Conservation (phyloP, 2,797 vertebrate genomes). For the Urophycis tenuis region DNA sequence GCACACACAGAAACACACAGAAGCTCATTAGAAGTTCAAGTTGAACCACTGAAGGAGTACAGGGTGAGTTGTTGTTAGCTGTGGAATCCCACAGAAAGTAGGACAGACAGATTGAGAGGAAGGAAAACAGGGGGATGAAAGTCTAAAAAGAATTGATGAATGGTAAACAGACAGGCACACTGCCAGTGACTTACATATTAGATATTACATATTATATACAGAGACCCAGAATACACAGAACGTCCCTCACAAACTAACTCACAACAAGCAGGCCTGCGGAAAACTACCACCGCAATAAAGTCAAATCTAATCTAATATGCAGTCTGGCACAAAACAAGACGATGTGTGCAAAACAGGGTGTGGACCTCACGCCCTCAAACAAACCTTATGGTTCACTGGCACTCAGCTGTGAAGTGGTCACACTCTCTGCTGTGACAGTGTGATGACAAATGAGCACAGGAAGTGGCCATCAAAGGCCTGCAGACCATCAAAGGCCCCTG, state of each 20-base stretch:
- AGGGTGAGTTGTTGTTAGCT: neutral
- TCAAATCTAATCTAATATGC: too few relatives aligned
- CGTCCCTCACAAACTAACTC: neutral
- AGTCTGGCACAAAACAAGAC: neutral
- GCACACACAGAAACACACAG: neutral
- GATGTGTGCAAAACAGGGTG: neutral
- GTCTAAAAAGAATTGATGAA: neutral
- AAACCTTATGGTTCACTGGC: constrained; percentile 13
- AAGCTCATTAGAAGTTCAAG: neutral
- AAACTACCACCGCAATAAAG: too few relatives aligned
- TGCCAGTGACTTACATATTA: neutral
- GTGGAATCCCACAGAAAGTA: neutral
- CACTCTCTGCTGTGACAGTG: constrained; percentile 31
- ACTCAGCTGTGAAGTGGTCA: constrained; percentile 24
- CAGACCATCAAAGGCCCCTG: constrained; percentile 33
- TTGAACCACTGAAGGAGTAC: neutral
- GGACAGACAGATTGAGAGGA: neutral
- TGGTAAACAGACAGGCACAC: neutral
- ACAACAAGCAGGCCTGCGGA: neutral
- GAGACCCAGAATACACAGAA: neutral
- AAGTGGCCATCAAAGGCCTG: constrained; percentile 46
- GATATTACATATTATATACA: neutral
- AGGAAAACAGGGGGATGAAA: neutral
- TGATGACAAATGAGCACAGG: constrained; percentile 47
- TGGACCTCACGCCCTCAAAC: neutral